Evolutionary conservation across 2,113 vertebrate species (phyloP).

Genomic region (Grallaria varia): DNA sequence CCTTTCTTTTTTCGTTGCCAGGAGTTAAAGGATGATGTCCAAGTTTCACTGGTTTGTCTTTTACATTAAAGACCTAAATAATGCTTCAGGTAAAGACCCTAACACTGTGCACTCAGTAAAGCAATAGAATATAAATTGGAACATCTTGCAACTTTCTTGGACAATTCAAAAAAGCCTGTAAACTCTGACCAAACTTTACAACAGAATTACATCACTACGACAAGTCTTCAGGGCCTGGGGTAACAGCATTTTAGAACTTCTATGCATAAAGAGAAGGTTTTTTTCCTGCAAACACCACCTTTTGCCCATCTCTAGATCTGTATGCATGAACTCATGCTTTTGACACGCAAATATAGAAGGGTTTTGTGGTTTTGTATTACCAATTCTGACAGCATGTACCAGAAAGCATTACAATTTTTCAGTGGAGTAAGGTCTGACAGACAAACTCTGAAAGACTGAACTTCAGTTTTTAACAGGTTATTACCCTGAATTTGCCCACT

Average conservation of each 20-base stretch:
- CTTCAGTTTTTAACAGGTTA: neutral
- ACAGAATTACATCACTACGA: neutral
- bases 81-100: neutral
- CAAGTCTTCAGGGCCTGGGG: neutral
- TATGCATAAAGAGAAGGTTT: neutral
- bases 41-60: neutral
- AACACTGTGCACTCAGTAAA: neutral
- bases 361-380: neutral
- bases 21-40: neutral
- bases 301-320: neutral
- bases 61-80: neutral
- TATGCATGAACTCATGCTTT: neutral
- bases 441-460: neutral
- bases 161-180: neutral
- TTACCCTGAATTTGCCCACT: neutral
- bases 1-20: neutral
- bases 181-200: neutral
- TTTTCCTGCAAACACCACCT: neutral
- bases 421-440: neutral
- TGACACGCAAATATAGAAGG: neutral
- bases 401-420: neutral
- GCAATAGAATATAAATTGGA: neutral
- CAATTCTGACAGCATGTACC: neutral
- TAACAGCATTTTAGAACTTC: neutral
- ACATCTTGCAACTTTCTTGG: neutral